A percentile compares a stretch with the other conserved stretches of the same genome.
Conservation (phyloP, 2,888 invertebrate species). For the Sturmia bella region DNA sequence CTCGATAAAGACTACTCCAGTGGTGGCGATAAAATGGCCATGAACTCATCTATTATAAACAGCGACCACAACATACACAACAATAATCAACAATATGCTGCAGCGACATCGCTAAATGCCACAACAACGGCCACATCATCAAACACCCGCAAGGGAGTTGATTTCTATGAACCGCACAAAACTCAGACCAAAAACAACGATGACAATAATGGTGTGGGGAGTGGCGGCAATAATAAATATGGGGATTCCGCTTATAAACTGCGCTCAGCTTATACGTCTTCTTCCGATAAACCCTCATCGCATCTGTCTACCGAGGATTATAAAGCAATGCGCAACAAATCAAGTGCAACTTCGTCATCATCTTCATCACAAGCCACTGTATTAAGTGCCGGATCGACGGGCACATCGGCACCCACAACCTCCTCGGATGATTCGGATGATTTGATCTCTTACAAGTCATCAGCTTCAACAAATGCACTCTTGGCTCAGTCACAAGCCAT, state of each 20-base stretch:
- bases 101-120: slow-evolving; percentile 53
- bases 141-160: slow-evolving; percentile 76
- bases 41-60: slow-evolving; percentile 54
- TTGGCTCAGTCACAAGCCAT: slow-evolving; percentile 81
- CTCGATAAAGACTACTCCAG: slow-evolving; percentile 74
- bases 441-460: slow-evolving; percentile 80
- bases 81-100: slow-evolving; percentile 57
- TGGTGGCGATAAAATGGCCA: slow-evolving; percentile 73
- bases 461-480: slow-evolving; percentile 79
- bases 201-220: slow-evolving; percentile 72
- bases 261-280: slow-evolving; percentile 58
- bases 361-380: slow-evolving; percentile 80
- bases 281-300: slow-evolving; percentile 71
- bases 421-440: slow-evolving; percentile 80
- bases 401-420: slow-evolving; percentile 79
- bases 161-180: slow-evolving; percentile 80
- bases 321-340: slow-evolving; percentile 78
- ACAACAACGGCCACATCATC: slow-evolving; percentile 65
- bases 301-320: slow-evolving; percentile 76
- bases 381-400: slow-evolving; percentile 79
- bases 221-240: slow-evolving; percentile 73
- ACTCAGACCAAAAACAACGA: slow-evolving; percentile 75
- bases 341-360: slow-evolving; percentile 79
- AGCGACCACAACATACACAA: slow-evolving; percentile 56
- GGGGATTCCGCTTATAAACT: slow-evolving; percentile 57